Evolutionary conservation across 2,113 vertebrate genomes (phyloP).

Genomic region (Thamnaconus septentrionalis): DNA sequence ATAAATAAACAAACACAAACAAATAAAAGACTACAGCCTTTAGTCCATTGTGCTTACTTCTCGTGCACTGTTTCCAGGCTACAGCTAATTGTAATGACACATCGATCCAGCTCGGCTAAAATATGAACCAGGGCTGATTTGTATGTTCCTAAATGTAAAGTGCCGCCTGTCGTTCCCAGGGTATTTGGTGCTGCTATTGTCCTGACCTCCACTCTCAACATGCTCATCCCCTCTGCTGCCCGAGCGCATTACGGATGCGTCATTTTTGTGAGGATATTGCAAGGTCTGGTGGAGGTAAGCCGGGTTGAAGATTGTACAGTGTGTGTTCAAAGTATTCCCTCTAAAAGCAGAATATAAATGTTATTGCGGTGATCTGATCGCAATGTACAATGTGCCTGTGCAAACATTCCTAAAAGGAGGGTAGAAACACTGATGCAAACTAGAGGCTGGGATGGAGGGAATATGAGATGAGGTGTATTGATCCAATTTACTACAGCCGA

Average conservation of each 20-base stretch:
- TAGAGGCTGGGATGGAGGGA: conserved; percentile 32
- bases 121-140: too few relatives aligned
- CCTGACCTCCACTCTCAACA: conserved; percentile 93
- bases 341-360: background rate
- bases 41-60: too few relatives aligned
- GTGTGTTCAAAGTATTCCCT: too few relatives aligned
- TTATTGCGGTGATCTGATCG: background rate
- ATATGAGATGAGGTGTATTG: conserved; percentile 50
- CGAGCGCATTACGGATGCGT: conserved; percentile 94
- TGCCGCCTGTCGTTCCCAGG: conserved; percentile 74
- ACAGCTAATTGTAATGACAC: too few relatives aligned
- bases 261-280: conserved; percentile 95
- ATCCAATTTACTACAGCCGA: conserved; percentile 41
- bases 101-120: too few relatives aligned
- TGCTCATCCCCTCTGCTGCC: conserved; percentile 96
- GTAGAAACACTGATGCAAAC: conserved; percentile 7
- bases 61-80: too few relatives aligned
- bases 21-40: too few relatives aligned
- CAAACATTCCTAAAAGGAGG: background rate
- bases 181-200: conserved; percentile 97
- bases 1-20: too few relatives aligned
- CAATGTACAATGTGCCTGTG: background rate
- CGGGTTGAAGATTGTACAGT: too few relatives aligned
- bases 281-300: conserved; percentile 96
- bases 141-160: background rate